These are phyloP conservation scores for Probaryconus sp. DNA, from an alignment of 1,140 invertebrate species.

Conservation along the genomic window DNA sequence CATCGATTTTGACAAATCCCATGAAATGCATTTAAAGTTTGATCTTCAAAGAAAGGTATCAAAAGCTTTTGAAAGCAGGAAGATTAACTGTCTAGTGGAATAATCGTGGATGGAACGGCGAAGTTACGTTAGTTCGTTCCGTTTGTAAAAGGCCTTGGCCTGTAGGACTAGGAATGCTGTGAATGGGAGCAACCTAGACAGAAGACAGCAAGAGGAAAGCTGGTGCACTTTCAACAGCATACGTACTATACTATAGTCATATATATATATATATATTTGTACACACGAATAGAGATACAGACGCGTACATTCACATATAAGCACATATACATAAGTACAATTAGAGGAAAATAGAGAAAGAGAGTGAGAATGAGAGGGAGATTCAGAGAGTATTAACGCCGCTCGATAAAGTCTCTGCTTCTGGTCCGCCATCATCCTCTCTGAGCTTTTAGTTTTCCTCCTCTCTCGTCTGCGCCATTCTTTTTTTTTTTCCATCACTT, in stretches of 20 bases:
- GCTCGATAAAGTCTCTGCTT: conserved; percentile 53
- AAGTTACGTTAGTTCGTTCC: conserved; percentile 28
- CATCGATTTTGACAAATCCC: background rate
- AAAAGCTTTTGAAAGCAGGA: conserved; percentile 37
- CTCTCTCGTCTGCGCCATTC: conserved; percentile 12
- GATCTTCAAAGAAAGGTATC: conserved; percentile 23
- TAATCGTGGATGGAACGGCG: conserved; percentile 16
- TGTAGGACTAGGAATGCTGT: background rate
- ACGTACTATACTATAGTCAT: no score
- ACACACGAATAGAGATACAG: conserved; percentile 12
- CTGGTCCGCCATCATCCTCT: conserved; percentile 51
- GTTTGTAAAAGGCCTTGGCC: conserved; percentile 36
- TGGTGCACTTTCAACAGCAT: background rate
- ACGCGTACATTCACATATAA: conserved; percentile 7
- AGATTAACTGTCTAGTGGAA: conserved; percentile 50
- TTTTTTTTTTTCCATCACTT: conserved; percentile 20
- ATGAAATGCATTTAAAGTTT: conserved; percentile 44
- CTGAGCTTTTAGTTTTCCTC: conserved; percentile 27
- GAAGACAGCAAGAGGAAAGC: conserved; percentile 16
- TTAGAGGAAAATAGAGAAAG: background rate
- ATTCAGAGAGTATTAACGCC: conserved; percentile 21
- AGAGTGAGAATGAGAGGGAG: conserved; percentile 10
- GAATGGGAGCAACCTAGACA: conserved; percentile 6
- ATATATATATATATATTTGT: background rate
- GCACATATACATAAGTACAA: background rate